phyloP scores from a whole-genome alignment of 1,140 invertebrate genomes.

The Apolygus lucorum region DNA sequence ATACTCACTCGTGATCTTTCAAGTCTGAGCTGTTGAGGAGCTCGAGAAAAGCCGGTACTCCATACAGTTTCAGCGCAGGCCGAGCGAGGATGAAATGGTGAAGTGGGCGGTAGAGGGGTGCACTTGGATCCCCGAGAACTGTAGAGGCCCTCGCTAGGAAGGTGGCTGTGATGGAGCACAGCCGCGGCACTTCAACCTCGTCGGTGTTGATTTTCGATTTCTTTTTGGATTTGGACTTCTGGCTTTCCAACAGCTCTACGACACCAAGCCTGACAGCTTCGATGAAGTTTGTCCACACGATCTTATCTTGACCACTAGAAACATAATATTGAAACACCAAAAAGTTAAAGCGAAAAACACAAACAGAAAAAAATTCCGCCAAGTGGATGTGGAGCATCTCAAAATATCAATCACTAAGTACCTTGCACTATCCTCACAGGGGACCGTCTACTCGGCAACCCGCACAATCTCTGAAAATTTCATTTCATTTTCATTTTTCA shows the following conservation, averaged over 20 bases:
- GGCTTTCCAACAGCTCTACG: slow-evolving; percentile 31
- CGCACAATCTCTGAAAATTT: too few species aligned
- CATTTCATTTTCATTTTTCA: too few species aligned
- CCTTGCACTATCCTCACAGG: too few species aligned
- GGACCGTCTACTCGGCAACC: too few species aligned
- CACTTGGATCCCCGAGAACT: slow-evolving; percentile 53
- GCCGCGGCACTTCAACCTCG: slow-evolving; percentile 43
- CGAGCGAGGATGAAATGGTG: slow-evolving; percentile 63
- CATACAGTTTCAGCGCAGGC: slow-evolving; percentile 52
- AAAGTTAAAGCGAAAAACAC: too few species aligned
- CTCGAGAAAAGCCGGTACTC: slow-evolving; percentile 68
- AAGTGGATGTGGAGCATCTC: too few species aligned
- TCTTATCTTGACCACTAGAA: slow-evolving; percentile 37
- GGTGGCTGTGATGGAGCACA: slow-evolving; percentile 57
- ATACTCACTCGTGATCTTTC: slow-evolving; percentile 41
- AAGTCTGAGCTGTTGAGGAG: slow-evolving; percentile 60
- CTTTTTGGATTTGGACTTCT: not conserved
- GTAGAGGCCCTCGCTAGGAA: slow-evolving; percentile 57
- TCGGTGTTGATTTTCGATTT: slow-evolving; percentile 35
- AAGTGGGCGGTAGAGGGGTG: slow-evolving; percentile 56
- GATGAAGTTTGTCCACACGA: slow-evolving; percentile 43
- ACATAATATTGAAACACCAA: too few species aligned
- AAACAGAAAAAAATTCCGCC: too few species aligned
- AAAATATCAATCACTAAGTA: too few species aligned
- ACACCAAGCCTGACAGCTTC: slow-evolving; percentile 46